A percentile compares a stretch with the other conserved stretches of the same genome.
Evolutionary conservation across 2,797 vertebrate genomes (phyloP).

Genomic region (Scomberomorus guttatus): DNA sequence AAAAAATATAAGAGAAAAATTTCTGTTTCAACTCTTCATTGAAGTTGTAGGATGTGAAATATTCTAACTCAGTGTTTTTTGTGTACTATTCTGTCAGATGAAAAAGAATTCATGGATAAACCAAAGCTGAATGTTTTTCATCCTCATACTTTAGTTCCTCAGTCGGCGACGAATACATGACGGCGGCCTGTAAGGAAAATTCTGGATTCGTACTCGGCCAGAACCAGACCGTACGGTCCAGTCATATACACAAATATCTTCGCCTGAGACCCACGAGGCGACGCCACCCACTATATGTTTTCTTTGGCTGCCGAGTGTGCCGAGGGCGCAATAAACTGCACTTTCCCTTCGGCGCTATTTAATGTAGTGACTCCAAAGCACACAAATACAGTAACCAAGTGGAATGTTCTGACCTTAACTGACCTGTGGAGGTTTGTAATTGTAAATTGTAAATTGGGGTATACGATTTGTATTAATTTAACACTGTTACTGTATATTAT

Average conservation of each 20-base stretch:
- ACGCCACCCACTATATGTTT: constrained; percentile 89
- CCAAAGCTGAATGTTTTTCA: too few relatives aligned
- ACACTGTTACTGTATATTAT: too few relatives aligned
- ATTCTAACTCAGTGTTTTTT: too few relatives aligned
- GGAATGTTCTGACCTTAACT: constrained; percentile 80
- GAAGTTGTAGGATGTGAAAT: too few relatives aligned
- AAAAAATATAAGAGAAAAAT: too few relatives aligned
- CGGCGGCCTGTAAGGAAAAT: neutral
- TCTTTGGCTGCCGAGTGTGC: constrained; percentile 86
- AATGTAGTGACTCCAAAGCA: constrained; percentile 91
- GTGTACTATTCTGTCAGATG: too few relatives aligned
- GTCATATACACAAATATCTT: constrained; percentile 90
- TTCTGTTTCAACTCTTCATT: too few relatives aligned
- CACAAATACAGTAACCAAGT: constrained; percentile 89
- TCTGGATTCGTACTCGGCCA: constrained; percentile 2
- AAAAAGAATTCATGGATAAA: too few relatives aligned
- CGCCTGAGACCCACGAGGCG: constrained; percentile 86
- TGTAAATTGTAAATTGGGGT: too few relatives aligned
- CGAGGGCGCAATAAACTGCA: constrained; percentile 82
- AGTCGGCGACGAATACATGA: too few relatives aligned
- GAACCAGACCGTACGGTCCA: constrained; percentile 79
- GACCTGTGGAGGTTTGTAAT: neutral
- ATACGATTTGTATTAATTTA: too few relatives aligned
- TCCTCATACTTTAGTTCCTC: too few relatives aligned
- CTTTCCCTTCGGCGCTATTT: constrained; percentile 89